phyloP scores from a whole-genome alignment of 2,797 vertebrate species.

The Hyperoplus lanceolatus region DNA sequence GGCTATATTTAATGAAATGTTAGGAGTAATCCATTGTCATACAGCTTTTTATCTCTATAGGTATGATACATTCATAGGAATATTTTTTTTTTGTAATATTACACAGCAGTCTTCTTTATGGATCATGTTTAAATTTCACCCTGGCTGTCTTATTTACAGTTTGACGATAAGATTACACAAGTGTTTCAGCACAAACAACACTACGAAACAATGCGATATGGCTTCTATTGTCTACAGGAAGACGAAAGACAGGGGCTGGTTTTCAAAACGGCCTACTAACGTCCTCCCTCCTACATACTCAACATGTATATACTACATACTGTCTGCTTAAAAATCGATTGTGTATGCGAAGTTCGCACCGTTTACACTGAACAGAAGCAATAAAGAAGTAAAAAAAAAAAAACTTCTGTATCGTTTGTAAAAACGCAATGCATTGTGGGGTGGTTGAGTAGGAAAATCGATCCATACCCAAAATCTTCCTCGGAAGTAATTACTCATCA shows the following conservation, averaged over 20 bases:
- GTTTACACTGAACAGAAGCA: no score
- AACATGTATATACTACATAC: no score
- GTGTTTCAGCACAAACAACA: constrained; percentile 87
- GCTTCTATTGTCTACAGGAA: constrained; percentile 89
- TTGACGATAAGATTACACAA: constrained; percentile 81
- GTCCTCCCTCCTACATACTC: no score
- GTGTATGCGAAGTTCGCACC: no score
- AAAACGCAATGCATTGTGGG: no score
- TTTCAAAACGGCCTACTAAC: no score
- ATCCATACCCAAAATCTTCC: no score
- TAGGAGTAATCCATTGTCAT: constrained; percentile 86
- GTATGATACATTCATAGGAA: constrained; percentile 88
- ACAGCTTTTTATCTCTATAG: constrained; percentile 84
- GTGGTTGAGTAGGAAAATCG: no score
- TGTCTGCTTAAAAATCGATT: no score
- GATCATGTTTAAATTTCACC: constrained; percentile 74
- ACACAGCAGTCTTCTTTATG: constrained; percentile 62
- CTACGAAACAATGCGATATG: constrained; percentile 82
- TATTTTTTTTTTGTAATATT: constrained; percentile 61
- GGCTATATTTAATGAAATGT: constrained; percentile 86
- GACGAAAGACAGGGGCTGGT: constrained; percentile 42
- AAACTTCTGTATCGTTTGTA: no score
- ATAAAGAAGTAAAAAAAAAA: no score
- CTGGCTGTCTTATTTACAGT: constrained; percentile 84
- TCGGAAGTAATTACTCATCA: no score